phyloP scores from a whole-genome alignment of 2,113 vertebrate genomes.

The Anhinga rufa region DNA sequence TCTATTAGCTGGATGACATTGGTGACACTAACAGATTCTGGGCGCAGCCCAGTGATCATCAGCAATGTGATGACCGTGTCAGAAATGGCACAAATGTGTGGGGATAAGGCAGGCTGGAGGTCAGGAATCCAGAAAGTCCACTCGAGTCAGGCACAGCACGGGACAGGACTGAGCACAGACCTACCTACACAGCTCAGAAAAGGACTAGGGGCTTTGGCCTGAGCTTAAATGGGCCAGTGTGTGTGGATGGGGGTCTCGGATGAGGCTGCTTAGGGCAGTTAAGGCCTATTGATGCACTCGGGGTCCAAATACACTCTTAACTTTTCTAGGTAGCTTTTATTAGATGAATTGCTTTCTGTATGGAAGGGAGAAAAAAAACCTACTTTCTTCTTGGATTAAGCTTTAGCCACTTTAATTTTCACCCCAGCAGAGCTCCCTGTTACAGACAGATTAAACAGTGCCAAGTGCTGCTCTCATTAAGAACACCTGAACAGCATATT shows the following conservation, averaged over 20 bases:
- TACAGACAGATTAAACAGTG: not conserved
- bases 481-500: slow-evolving; percentile 4
- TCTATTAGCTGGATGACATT: not conserved
- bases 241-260: not conserved
- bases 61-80: not conserved
- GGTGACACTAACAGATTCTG: not conserved
- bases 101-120: not conserved
- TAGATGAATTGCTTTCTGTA: not conserved
- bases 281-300: not conserved
- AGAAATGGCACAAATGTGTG: not conserved
- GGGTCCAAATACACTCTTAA: not conserved
- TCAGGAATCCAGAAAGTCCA: not conserved
- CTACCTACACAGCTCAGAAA: not conserved
- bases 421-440: not conserved
- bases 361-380: fast-evolving
- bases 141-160: not conserved
- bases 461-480: slow-evolving; percentile 5
- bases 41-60: not conserved
- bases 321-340: not conserved
- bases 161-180: not conserved
- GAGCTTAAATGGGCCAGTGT: not conserved
- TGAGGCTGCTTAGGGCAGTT: not conserved
- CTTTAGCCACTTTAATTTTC: slow-evolving; percentile 10
- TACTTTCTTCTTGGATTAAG: not conserved
- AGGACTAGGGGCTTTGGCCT: not conserved